Base-by-base conservation (phyloP, 2,113 vertebrate genomes). In the Leptodactylus fuscus region DNA sequence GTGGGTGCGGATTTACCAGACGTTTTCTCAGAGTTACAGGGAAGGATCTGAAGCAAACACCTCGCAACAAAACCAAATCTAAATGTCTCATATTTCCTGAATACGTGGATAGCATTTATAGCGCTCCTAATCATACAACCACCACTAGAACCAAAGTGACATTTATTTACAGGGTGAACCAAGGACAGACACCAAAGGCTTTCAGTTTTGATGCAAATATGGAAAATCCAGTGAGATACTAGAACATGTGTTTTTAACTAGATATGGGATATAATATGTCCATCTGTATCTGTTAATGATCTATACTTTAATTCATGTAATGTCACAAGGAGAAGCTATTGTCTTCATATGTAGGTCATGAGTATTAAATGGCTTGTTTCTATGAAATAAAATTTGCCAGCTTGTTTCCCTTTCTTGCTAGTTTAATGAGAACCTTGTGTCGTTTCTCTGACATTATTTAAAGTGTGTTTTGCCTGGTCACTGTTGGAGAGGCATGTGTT, bases 1-100 rank as follows among this genome's bases (percentile, higher is more conserved):
- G 77, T 80, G 36, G n/a, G 13, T 80, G 53, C n/a, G n/a, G 8
- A 80, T 80, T 24, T 80, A 55, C 36, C n/a, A 80, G 53, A 44
- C 53, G 24, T 60, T 41, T 16, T 6, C 36, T 41, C n/a, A 0
- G 2, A 75, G 41, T 46, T 73, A 6, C 38, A 46, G 38, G n/a
- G n/a, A n/a, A 16, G 44, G 41, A 48, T 75, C 15, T 49, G 24
- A 46, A 46, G n/a, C 12, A 29, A 32, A 76, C 27, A 1, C n/a
- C 44, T 76, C 41, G 27, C 8, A 32, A 46, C 27, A 8, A 76
- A 51, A 6, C 24, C 24, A 32, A 49, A 32, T 20, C 6, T 76
- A 51, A 76, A 76, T 49, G 46, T 76, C 44, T 48, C 6, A 15
- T 32, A 7, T 76, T 27, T 76, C 73, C 73, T 20, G 15, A 76